Evolutionary conservation across 2,113 vertebrate genomes (phyloP), one percentile per base, ranked within the genome.

Genomic region (Lipophrys pholis): DNA sequence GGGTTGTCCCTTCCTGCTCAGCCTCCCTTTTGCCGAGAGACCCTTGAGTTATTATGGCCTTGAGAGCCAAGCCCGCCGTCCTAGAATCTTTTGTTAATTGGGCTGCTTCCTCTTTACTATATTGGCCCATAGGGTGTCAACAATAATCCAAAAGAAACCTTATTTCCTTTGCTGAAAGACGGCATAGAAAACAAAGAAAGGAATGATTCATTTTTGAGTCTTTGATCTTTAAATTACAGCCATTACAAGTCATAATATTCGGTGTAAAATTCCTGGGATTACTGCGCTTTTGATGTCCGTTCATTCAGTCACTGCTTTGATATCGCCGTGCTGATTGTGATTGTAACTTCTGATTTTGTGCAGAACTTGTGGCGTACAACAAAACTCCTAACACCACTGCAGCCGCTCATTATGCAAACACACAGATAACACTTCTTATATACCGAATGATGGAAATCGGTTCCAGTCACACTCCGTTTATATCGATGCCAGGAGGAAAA

Each of bases 151-250:
- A 12, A 35, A 21, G 52, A 73, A 35, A 43, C 46, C 50, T 52
- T 69, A 35, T 42, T 45, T 36, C 11, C 48, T 40, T 12, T 10
- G 55, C 56, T 65, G 63, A 52, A 79, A 69, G 50, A 64, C 11
- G 1, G 10, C 9, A 8, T 48, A 61, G 57, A 72, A 76, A 56
- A 38, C 35, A 11, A n/a, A 43, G 64, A 54, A 78, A 50, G 76
- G 68, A 70, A 66, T 39, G 8, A 17, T 64, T 36, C 61, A n/a
- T 84, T 87, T 65, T 63, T 60, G 60, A 73, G 68, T 70, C 78
- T 91, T 92, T 90, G 83, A 90, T 88, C 73, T 77, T 69, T 60
- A 87, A 91, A 73, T 88, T 77, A 69, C 76, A 59, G 65, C 67
- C 61, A 77, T 86, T 89, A 75, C 51, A 16, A 67, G 64, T 85